phyloP scores from a whole-genome alignment of 2,888 invertebrate species.

The Notodonta ziczac region DNA sequence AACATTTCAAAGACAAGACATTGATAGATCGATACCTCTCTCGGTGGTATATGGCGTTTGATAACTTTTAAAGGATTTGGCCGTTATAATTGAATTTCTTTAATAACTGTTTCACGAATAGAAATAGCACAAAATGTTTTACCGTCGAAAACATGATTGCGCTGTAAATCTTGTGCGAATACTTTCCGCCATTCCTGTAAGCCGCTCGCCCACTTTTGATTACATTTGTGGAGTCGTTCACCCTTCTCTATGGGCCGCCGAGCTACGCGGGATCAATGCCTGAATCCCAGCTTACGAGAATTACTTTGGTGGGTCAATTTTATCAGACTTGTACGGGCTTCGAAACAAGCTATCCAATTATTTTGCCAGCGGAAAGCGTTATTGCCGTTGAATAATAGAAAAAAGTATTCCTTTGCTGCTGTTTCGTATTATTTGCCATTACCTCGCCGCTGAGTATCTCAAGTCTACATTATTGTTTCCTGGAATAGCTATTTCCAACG shows the following conservation, averaged over 20 bases:
- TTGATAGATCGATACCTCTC: too few species aligned
- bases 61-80: too few species aligned
- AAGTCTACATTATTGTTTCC: slow-evolving; percentile 30
- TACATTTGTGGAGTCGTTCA: not conserved
- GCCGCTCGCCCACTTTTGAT: slow-evolving; percentile 9
- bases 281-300: slow-evolving; percentile 17
- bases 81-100: too few species aligned
- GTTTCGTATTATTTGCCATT: slow-evolving; percentile 29
- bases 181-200: not conserved
- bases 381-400: slow-evolving; percentile 37
- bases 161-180: slow-evolving; percentile 1
- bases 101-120: too few species aligned
- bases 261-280: slow-evolving; percentile 19
- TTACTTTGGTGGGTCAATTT: slow-evolving; percentile 24
- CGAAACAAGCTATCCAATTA: slow-evolving; percentile 36
- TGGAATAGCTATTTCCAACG: slow-evolving; percentile 29
- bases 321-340: slow-evolving; percentile 26
- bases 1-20: too few species aligned
- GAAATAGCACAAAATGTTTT: too few species aligned
- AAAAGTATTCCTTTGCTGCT: slow-evolving; percentile 23
- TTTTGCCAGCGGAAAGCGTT: slow-evolving; percentile 32
- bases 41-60: too few species aligned
- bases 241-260: slow-evolving; percentile 6
- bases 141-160: not conserved
- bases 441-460: slow-evolving; percentile 25